Evolutionary conservation across 1,140 invertebrate species (phyloP), one percentile per base, ranked within the genome.

Genomic region (Drosophila parvula): DNA sequence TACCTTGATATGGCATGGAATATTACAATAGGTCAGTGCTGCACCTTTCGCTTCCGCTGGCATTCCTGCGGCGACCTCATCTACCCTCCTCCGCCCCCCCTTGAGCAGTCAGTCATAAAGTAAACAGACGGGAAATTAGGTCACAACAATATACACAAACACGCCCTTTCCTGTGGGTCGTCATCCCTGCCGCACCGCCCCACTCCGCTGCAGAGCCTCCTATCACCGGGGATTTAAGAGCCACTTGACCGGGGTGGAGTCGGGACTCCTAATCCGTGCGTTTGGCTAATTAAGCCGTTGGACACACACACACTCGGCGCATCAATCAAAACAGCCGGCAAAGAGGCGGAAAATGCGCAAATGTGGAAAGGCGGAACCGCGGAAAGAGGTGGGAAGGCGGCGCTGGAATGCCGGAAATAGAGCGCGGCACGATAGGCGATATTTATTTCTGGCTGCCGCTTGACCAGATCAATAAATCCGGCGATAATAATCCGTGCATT

Each of bases 211-310:
- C 14, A 50, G 44, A 55, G 34, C 22, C 5, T 12, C 38, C 45
- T 18, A n/a, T 53, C 32, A n/a, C 30, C 7, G 16, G 47, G 22
- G 60, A 55, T 56, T 67, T 62, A 62, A 45, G 47, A 58, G 38
- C 67, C 62, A 71, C 67, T 83, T 77, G 65, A 73, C 45, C 36
- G 28, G 58, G 63, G 65, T 50, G 71, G 47, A 53, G 56, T 44
- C 65, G 9, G 48, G 59, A 67, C 56, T 69, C 50, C 40, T 60
- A 43, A 50, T 85, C 62, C 75, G 82, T 85, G 75, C 48, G 41
- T 64, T 88, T 50, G 40, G 61, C 76, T 80, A 89, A 89, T 88
- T 83, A 89, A 89, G 84, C 50, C 68, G 62, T 83, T 67, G 38
- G 51, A 67, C 32, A 69, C n/a, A 64, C 41, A 74, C 74, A 48